Evolutionary conservation across 2,888 invertebrate species (phyloP).

Genomic region (Cremastinae sp.): DNA sequence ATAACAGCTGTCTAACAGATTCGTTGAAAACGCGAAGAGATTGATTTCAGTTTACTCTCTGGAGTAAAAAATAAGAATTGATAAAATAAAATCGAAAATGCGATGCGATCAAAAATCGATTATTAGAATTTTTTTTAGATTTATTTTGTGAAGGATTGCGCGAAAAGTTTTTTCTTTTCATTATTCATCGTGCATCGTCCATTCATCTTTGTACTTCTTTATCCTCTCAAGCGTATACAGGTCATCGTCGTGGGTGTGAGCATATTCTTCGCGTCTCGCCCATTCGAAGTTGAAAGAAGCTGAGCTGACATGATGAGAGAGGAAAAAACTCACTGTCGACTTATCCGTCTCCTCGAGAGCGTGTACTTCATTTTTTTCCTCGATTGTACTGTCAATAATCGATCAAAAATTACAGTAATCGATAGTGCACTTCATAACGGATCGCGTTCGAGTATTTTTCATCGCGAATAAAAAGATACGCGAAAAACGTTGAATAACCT

Average conservation of each 20-base stretch:
- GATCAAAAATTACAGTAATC: too few relatives aligned
- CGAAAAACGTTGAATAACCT: constrained; percentile 11
- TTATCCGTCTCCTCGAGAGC: not conserved
- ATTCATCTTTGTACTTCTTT: constrained; percentile 2
- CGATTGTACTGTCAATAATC: too few relatives aligned
- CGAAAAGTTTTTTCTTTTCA: not conserved
- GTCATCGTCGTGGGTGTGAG: constrained; percentile 26
- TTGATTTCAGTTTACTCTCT: not conserved
- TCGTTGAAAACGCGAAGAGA: not conserved
- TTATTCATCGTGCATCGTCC: constrained; percentile 2
- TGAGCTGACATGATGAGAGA: constrained; percentile 11
- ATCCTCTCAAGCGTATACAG: not conserved
- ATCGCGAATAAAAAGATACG: not conserved
- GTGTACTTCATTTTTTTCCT: too few relatives aligned
- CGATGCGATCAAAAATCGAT: too few relatives aligned
- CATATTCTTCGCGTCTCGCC: constrained; percentile 8
- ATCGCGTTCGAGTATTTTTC: too few relatives aligned
- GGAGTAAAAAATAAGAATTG: not conserved
- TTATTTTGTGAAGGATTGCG: not conserved
- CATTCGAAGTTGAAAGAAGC: constrained; percentile 7
- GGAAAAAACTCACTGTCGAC: constrained; percentile 1
- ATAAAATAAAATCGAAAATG: too few relatives aligned
- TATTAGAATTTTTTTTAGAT: not conserved
- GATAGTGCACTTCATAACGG: too few relatives aligned
- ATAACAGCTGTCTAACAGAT: constrained; percentile 1